These are phyloP conservation scores for Reticulitermes speratus DNA, from an alignment of 1,140 invertebrate genomes.

Conservation along the genomic window DNA sequence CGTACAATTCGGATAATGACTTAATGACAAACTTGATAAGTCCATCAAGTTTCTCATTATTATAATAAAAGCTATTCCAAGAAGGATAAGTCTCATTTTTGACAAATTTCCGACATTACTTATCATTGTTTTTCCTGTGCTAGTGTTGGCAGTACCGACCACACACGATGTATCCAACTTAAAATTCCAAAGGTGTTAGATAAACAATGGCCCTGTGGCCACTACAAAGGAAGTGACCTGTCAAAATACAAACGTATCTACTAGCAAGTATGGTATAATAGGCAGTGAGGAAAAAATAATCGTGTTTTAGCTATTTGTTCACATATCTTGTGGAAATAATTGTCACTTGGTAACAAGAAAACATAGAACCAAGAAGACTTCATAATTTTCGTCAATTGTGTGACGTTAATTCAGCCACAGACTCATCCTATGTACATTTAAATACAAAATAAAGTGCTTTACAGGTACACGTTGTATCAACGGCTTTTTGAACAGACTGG, in stretches of 20 bases:
- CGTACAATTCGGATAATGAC: too few species aligned
- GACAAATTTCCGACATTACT: not conserved
- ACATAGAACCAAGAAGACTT: too few species aligned
- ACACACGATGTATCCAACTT: constrained; percentile 10
- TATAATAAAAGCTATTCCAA: not conserved
- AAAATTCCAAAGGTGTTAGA: not conserved
- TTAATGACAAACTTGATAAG: too few species aligned
- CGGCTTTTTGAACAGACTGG: too few species aligned
- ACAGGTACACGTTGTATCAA: too few species aligned
- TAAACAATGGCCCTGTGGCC: not conserved
- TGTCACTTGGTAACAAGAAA: too few species aligned
- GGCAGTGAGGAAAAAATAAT: not conserved
- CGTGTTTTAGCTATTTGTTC: too few species aligned
- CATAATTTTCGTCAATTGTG: too few species aligned
- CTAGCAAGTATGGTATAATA: not conserved
- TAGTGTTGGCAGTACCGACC: not conserved
- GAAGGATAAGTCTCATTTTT: not conserved
- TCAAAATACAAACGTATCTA: not conserved
- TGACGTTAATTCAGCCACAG: too few species aligned
- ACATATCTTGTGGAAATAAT: too few species aligned
- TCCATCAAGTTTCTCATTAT: not conserved
- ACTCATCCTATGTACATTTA: too few species aligned
- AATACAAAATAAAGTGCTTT: too few species aligned
- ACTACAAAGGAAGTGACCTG: constrained; percentile 7
- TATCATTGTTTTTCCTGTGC: not conserved